Evolutionary conservation across 2,888 invertebrate species (phyloP).

Genomic region (Napeogenes sylphis): DNA sequence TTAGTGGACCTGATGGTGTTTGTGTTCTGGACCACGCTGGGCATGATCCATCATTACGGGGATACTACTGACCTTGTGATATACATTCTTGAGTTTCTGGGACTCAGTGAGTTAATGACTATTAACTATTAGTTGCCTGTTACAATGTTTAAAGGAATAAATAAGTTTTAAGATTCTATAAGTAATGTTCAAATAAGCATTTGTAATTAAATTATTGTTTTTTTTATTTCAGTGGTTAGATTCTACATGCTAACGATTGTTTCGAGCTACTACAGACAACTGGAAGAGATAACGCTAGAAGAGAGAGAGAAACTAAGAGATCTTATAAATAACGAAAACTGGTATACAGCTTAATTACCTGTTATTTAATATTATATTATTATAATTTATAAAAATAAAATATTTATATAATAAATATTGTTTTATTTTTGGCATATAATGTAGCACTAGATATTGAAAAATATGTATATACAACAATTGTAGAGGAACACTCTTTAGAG

Average conservation of each 20-base stretch:
- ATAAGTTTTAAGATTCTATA: too few species aligned
- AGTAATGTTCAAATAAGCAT: too few species aligned
- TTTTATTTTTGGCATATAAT: too few species aligned
- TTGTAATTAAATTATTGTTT: too few species aligned
- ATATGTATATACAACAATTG: conserved; percentile 3
- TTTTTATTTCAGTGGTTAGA: conserved; percentile 50
- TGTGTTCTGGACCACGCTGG: conserved; percentile 53
- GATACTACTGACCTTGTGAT: conserved; percentile 42
- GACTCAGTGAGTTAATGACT: conserved; percentile 29
- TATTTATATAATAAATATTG: not conserved
- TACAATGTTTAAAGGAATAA: too few species aligned
- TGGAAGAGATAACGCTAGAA: conserved; percentile 42
- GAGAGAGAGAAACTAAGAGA: conserved; percentile 48
- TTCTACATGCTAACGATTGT: conserved; percentile 70
- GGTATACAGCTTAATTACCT: conserved; percentile 42
- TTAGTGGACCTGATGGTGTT: conserved; percentile 48
- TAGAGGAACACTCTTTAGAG: too few species aligned
- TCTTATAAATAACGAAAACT: conserved; percentile 47
- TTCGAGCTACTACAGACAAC: conserved; percentile 56
- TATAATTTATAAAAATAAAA: conserved; percentile 6
- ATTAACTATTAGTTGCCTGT: not conserved
- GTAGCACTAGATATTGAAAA: not conserved
- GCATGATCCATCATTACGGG: conserved; percentile 44
- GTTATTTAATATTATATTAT: not conserved
- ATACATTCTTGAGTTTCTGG: conserved; percentile 51